Evolutionary conservation across 2,888 invertebrate genomes (phyloP), one percentile per base, ranked within the genome.

Genomic region (Phaonia tiefii): DNA sequence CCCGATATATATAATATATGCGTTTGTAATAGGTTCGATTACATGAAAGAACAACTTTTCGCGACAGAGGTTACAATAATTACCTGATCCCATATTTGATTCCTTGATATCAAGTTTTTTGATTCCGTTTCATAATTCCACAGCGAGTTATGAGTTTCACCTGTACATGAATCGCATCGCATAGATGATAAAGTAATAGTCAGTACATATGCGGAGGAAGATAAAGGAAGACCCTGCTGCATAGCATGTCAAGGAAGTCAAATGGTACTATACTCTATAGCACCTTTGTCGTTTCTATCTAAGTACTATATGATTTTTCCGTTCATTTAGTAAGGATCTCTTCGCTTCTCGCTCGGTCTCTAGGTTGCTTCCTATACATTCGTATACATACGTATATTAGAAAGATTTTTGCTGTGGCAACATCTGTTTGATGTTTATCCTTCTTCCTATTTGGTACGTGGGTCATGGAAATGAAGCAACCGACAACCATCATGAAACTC

Each of bases 391-490:
- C n/a, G n/a, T n/a, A n/a, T n/a, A n/a, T 60, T 37, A 15, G 60
- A 37, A 11, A 60, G 22, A 10, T 2, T 5, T 51, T 17, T 22
- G 22, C 2, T 5, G 8, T 58, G 58, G 60, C 11, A 60, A 37
- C 60, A 60, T 22, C 39, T 63, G 63, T 63, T 31, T 31, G 39
- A 42, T 63, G 63, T 37, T 39, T 63, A 63, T 39, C 60, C 60
- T 60, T 31, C 31, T 31, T 31, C 31, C 31, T 31, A 5, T 5
- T 31, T 8, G 37, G n/a, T 13, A 37, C 60, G 63, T 63, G 63
- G 42, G 42, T 42, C 22, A 63, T 17, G 42, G 22, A 63, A 60
- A 60, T 60, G 60, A 63, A 58, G 58, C 5, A 5, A 15, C 31
- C 31, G 8, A 31, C 31, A 31, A 8, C 31, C 58, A 58, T 58